Evolutionary conservation across 2,888 invertebrate species (phyloP), one percentile per base, ranked within the genome.

Genomic region (Autographa pulchrina): DNA sequence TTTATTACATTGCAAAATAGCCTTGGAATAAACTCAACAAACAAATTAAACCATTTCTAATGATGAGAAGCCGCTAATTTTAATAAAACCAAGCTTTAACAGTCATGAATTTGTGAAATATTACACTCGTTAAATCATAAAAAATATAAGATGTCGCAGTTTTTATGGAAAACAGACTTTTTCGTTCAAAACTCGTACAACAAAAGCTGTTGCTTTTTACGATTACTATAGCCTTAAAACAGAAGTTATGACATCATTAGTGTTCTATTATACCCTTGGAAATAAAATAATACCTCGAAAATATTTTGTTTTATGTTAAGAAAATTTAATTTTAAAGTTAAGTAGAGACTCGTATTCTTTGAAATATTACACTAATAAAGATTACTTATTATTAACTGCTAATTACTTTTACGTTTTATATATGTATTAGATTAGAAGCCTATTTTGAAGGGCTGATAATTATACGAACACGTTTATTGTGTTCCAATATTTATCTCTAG

Each of bases 61-160:
- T 56, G 54, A 56, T 56, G 20, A 25, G 20, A 20, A 61, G 20
- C 38, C 25, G 8, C 35, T 62, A 81, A 76, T 73, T 68, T 73
- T 41, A 73, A 64, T 65, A 71, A 71, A 82, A 72, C n/a, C 25
- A 32, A 67, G 18, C 59, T 61, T 70, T 58, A 60, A 35, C 62
- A 74, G 70, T 66, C 75, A 69, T 74, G 68, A 81, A 79, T 80
- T 75, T 62, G 62, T 75, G 65, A 82, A 82, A 76, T 78, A 78
- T 83, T 77, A 76, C 66, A 74, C 77, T 81, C 79, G 68, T 81
- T 76, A 70, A 75, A 78, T 78, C 84, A 75, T 85, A 85, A 87
- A 86, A 78, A 79, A 77, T 86, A 86, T 77, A 80, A 83, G 79
- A 79, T 81, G 81, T 84, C 84, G 58, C 77, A 65, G 7, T 75